Evolutionary conservation across 2,113 vertebrate genomes (phyloP), one percentile per base, ranked within the genome.

Genomic region (Rhagologus leucostigma): DNA sequence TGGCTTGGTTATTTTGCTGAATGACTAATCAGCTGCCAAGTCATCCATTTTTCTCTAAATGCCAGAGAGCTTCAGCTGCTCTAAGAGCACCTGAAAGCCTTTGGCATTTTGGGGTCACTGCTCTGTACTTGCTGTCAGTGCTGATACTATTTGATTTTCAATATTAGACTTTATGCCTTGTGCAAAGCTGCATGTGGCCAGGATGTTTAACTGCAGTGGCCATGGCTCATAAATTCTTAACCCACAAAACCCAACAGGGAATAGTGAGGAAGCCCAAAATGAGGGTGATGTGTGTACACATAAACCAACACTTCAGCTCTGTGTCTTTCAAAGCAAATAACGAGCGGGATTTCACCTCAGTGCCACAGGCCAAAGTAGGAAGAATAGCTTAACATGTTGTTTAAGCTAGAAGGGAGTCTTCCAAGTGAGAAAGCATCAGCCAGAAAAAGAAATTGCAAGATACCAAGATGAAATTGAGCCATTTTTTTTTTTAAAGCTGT

Each of bases 61-160:
- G 82, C 35, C 75, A 77, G 75, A 57, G 62, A 88, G 56, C 55
- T 80, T 87, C 50, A 62, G 30, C 59, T 77, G 33, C 64, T 86
- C 19, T 41, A 39, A 57, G 4, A 70, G 55, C 33, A 79, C 68
- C 47, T 94, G 82, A 96, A 80, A 93, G 71, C 79, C 87, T 93
- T 83, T 93, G 87, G 95, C 86, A 19, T 94, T 96, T 96, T 84
- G 55, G 65, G 81, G 87, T 84, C 86, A 49, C 24, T 89, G 74
- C 1, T 16, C 65, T 87, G 52, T 30, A 37, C 20, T 77, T 70
- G 64, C 77, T 89, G 77, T 87, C 93, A 79, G 41, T 56, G 39
- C 32, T 77, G 53, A 79, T 84, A 24, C 35, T 55, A 3, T 47
- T 76, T 86, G 32, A 39, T 35, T 74, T 73, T 35, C 13, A 44